phyloP scores from a whole-genome alignment of 2,888 invertebrate species.

The Epirrhoe alternata region DNA sequence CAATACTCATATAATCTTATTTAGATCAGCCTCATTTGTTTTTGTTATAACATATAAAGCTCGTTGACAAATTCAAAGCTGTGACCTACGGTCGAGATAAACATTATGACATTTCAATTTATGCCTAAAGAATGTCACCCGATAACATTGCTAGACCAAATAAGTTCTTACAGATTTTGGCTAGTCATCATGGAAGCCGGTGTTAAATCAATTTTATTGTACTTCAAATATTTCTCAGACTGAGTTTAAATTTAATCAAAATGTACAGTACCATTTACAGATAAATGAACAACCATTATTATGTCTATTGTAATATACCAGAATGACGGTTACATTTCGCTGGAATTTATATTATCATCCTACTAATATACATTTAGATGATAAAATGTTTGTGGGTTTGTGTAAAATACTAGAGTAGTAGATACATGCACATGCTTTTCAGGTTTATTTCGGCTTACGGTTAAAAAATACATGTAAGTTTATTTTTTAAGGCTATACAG shows the following conservation, averaged over 20 bases:
- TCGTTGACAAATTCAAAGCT: too few species aligned
- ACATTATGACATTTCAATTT: too few species aligned
- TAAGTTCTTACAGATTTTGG: background rate
- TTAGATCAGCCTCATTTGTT: too few species aligned
- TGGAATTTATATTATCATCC: constrained; percentile 1
- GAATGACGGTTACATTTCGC: constrained; percentile 13
- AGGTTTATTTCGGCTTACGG: too few species aligned
- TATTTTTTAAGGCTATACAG: too few species aligned
- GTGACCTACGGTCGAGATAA: too few species aligned
- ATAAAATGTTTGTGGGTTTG: background rate
- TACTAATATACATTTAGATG: background rate
- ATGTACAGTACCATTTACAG: background rate
- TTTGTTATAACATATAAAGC: too few species aligned
- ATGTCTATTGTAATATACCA: background rate
- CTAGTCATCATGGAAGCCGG: background rate
- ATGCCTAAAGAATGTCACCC: too few species aligned
- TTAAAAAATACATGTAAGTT: too few species aligned
- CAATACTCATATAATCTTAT: too few species aligned
- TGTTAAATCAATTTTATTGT: background rate
- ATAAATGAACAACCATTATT: background rate
- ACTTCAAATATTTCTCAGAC: background rate
- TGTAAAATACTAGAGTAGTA: too few species aligned
- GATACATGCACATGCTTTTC: too few species aligned
- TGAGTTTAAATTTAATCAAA: background rate
- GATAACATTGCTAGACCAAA: background rate